Evolutionary conservation across 2,888 invertebrate species (phyloP).

Genomic region (Gryllus longicercus): DNA sequence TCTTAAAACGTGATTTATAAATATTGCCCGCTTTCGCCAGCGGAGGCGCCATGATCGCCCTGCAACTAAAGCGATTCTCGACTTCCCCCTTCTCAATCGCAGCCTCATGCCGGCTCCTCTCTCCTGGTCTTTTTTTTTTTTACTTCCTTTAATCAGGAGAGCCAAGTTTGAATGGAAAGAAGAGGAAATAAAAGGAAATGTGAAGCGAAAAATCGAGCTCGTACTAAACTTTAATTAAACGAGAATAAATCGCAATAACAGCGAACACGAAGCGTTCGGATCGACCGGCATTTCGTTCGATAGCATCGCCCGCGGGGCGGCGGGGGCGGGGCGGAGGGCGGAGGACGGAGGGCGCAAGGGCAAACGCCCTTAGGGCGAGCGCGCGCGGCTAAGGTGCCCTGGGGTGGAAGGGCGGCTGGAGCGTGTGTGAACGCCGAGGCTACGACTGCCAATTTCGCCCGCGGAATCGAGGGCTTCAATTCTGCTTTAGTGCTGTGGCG

Average conservation of each 20-base stretch:
- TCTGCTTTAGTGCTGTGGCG: too few relatives aligned
- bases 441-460: too few relatives aligned
- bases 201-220: conserved; percentile 5
- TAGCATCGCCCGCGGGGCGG: not conserved
- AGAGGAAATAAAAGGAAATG: not conserved
- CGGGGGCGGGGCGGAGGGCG: too few relatives aligned
- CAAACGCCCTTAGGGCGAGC: too few relatives aligned
- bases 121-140: not conserved
- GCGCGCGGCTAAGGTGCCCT: too few relatives aligned
- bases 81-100: not conserved
- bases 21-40: conserved; percentile 25
- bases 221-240: conserved; percentile 7
- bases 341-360: too few relatives aligned
- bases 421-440: too few relatives aligned
- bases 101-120: not conserved
- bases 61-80: not conserved
- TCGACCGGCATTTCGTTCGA: conserved; percentile 6
- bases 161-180: conserved; percentile 17
- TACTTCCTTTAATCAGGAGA: conserved; percentile 2
- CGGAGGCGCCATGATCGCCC: conserved; percentile 6
- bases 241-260: conserved; percentile 17
- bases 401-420: too few relatives aligned
- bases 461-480: too few relatives aligned
- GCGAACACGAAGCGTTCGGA: not conserved
- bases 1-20: conserved; percentile 31